phyloP scores from a whole-genome alignment of 2,797 vertebrate species.

The Megaceryle alcyon region DNA sequence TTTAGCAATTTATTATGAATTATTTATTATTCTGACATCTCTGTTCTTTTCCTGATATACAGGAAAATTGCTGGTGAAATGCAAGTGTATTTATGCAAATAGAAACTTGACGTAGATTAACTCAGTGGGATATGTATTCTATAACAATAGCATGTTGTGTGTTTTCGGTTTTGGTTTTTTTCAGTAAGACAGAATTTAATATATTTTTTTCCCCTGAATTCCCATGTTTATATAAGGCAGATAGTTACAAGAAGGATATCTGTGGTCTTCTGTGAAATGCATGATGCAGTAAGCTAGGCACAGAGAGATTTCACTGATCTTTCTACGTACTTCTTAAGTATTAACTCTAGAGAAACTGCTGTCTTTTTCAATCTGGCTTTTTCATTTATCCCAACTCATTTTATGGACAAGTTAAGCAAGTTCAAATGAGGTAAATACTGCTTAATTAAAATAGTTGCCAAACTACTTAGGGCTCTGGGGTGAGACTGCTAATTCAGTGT shows the following conservation, averaged over 20 bases:
- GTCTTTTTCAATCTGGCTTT: background rate
- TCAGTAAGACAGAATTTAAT: background rate
- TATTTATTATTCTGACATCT: conserved; percentile 67
- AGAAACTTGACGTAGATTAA: conserved; percentile 52
- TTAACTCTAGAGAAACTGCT: background rate
- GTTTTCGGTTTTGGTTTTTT: background rate
- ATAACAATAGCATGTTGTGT: conserved; percentile 38
- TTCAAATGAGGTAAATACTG: background rate
- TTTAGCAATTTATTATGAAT: conserved; percentile 62
- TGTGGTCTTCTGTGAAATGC: background rate
- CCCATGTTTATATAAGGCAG: conserved; percentile 10
- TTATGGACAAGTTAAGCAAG: background rate
- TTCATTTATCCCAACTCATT: background rate
- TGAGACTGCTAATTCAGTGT: background rate
- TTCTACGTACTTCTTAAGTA: background rate
- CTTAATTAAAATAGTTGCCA: background rate
- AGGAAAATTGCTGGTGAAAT: conserved; percentile 59
- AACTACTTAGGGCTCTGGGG: background rate
- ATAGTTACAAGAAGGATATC: background rate
- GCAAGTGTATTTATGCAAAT: conserved; percentile 69
- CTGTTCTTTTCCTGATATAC: conserved; percentile 52
- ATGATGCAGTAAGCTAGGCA: background rate
- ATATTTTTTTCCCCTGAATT: background rate
- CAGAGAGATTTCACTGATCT: background rate
- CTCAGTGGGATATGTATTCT: conserved; percentile 54